Base-by-base conservation (phyloP, 1,140 invertebrate species). In the Panagrolaimus sp. region DNA sequence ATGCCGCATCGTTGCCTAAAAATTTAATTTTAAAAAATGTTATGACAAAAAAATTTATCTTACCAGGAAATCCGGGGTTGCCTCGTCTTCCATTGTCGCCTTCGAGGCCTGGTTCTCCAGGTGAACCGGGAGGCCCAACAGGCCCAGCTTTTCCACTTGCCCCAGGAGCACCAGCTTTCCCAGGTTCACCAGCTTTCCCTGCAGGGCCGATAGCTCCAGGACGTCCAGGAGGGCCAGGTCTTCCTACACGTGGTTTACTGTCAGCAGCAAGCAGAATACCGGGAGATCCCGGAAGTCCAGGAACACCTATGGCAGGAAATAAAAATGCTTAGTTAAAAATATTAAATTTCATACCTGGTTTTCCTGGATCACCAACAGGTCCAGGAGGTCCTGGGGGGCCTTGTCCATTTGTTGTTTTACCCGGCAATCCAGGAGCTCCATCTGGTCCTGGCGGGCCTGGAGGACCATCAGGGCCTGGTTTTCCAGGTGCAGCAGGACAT, bases 401-500 rank as follows among this genome's bases (percentile, higher is more conserved):
- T 68, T 68, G 44, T 0, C 67, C 67, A 12, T 21, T 7, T 0
- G 44, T 17, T 43, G 17, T 52, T 43, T n/a, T 8, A 17, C 67
- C 67, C 28, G 67, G 24, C 4, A 38, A n/a, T 63, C 67, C 67
- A 58, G 17, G 12, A 0, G 67, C 43, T 15, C 67, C 67, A 24
- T 48, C 47, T 17, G 58, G 67, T 15, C 67, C 67, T 38, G 48
- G 21, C 12, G 44, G 67, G 17, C 67, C 67, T 1, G n/a, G 21
- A 0, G 52, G 52, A 28, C 52, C 52, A 58, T 58, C 52, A 14
- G 52, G 52, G 17, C 52, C 67, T 1, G 68, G 68, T 67, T 46
- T 46, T 2, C 70, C 70, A 8, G 70, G 69, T 3, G 69, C 69
- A 15, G 28, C 45, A 28, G 74, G 74, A 67, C 74, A 76, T 73